Conservation (phyloP, 2,113 vertebrate species). For the Nothobranchius furzeri region DNA sequence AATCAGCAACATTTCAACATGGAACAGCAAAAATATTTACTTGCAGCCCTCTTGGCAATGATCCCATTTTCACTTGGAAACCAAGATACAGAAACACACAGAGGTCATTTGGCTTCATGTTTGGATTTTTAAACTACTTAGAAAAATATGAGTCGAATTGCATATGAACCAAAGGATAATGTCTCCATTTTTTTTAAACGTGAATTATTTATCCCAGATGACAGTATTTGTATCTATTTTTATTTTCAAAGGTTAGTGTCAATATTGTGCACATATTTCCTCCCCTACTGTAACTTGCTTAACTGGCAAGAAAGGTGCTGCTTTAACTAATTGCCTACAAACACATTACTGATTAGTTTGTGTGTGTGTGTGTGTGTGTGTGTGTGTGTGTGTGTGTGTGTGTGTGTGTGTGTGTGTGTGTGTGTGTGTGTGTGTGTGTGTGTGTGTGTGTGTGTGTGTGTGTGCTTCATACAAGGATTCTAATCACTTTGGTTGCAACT, state of each 20-base stretch:
- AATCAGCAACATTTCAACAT: neutral
- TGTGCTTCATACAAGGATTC: slow-evolving; percentile 36
- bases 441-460: slow-evolving; percentile 6
- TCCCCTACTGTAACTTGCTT: slow-evolving; percentile 8
- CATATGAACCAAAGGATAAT: neutral
- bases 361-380: slow-evolving; percentile 4
- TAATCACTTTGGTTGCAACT: slow-evolving; percentile 61
- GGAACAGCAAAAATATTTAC: slow-evolving; percentile 29
- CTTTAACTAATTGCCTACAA: slow-evolving; percentile 57
- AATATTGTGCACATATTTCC: slow-evolving; percentile 21
- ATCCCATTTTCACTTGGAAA: slow-evolving; percentile 10
- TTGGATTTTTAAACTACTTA: slow-evolving; percentile 5
- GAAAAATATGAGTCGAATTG: slow-evolving; percentile 35
- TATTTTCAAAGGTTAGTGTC: slow-evolving; percentile 4
- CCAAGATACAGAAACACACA: slow-evolving; percentile 25
- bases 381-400: slow-evolving; percentile 6
- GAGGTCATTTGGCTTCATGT: slow-evolving; percentile 29
- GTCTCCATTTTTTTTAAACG: slow-evolving; percentile 11
- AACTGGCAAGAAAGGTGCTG: slow-evolving; percentile 29
- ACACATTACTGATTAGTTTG: slow-evolving; percentile 50
- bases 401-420: slow-evolving; percentile 5
- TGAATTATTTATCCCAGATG: slow-evolving; percentile 13
- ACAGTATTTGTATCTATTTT: neutral
- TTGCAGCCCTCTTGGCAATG: slow-evolving; percentile 29
- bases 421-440: slow-evolving; percentile 13